Evolutionary conservation across 2,113 vertebrate species (phyloP).

Genomic region (Halichoerus grypus): DNA sequence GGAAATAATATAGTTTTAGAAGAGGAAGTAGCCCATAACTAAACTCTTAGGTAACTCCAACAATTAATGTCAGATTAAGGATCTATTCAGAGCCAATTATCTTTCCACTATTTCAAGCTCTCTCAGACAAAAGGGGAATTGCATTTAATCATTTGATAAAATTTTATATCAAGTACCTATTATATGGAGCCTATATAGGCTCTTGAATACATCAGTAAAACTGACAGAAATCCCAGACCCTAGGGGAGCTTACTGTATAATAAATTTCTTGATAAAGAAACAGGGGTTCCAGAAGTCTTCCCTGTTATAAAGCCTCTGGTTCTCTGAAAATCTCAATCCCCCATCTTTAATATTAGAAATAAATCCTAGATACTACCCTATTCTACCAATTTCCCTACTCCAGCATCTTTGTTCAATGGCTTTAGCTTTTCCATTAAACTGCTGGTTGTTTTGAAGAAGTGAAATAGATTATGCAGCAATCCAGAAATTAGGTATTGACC

Average conservation of each 20-base stretch:
- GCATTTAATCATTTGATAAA: conserved; percentile 49
- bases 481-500: conserved; percentile 27
- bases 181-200: background rate
- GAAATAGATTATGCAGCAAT: conserved; percentile 10
- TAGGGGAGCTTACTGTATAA: background rate
- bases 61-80: conserved; percentile 12
- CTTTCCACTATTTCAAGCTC: background rate
- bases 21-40: background rate
- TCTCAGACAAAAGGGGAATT: background rate
- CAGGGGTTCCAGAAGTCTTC: background rate
- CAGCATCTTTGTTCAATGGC: background rate
- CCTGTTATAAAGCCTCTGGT: background rate
- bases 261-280: conserved; percentile 19
- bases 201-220: conserved; percentile 9
- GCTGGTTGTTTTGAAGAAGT: background rate
- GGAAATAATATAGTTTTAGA: background rate
- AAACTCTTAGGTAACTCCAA: background rate
- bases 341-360: background rate
- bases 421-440: conserved; percentile 39
- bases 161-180: background rate
- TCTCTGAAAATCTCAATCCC: background rate
- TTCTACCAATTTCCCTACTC: background rate
- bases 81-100: background rate
- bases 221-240: background rate
- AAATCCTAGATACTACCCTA: background rate